Base-by-base conservation (phyloP, 1,140 invertebrate genomes). In the Meloidogyne exigua region DNA sequence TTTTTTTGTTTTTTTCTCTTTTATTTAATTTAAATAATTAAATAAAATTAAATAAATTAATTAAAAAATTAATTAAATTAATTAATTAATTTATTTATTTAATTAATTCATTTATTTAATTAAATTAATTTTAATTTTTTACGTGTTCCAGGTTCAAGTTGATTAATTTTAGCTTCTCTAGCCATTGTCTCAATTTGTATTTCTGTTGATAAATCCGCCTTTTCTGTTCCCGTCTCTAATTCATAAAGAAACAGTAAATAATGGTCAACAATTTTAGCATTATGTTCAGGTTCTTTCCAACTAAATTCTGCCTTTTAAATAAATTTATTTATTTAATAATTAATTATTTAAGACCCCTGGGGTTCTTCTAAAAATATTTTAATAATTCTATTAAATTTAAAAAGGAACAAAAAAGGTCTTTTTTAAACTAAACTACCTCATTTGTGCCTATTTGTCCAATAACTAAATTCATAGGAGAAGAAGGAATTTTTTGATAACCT, bases 81-180 rank as follows among this genome's bases (percentile, higher is more conserved):
- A n/a, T n/a, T n/a, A n/a, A n/a, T n/a, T n/a, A n/a, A n/a, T n/a
- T n/a, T n/a, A n/a, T n/a, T n/a, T n/a, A n/a, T n/a, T n/a, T n/a
- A n/a, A n/a, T n/a, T n/a, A n/a, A n/a, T 32, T 32, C 28, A 3
- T 32, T 32, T 7, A 32, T 32, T 32, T 32, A 32, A 23, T 10
- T 44, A 71, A n/a, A 39, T 39, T 21, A 62, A 71, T 28, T 23
- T n/a, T n/a, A n/a, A 32, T 3, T 32, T 32, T 32, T 32, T 15
- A 73, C 72, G 21, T 64, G 72, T 73, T 73, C 72, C 72, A 18
- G 72, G 72, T 25, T 73, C 72, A 21, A 73, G 28, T 65, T 64
- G 57, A n/a, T 3, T 73, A 23, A 73, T 23, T 62, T 23, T 28
- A 21, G 28, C 72, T 25, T 23, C 65, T 26, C 26, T 57, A 62